Base-by-base conservation (phyloP, 1,140 invertebrate genomes). In the Rhopalosiphum padi region DNA sequence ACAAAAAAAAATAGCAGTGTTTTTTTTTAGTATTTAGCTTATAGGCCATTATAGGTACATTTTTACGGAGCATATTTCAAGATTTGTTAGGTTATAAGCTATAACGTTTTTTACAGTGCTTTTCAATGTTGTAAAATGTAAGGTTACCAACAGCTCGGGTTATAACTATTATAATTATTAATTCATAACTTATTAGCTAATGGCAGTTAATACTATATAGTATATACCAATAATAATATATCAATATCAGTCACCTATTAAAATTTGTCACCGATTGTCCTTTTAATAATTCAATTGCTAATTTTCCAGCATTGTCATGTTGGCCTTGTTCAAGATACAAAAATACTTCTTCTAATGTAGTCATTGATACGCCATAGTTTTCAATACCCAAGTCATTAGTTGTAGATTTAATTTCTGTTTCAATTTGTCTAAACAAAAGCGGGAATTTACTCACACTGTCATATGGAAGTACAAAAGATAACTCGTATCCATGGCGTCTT, bases 331-430 rank as follows among this genome's bases (percentile, higher is more conserved):
- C 97, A 87, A 98, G 94, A 94, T 97, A 97, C 68, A 98, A 95
- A 87, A 97, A 97, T 43, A 98, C 98, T 95, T 99, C 98, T 95
- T 99, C 98, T 93, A 99, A 95, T 0, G 98, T 98, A 30, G 98
- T 99, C 97, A 99, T 98, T 46, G 98, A 98, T 1, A 99, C 97
- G 0, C 98, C 98, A 95, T 98, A 99, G 94, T 97, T 98, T 94
- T 96, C 97, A 91, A 99, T 97, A 41, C 97, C 97, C 30, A 97
- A 95, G 93, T 96, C 95, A 68, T 96, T 96, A 15, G 95, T 95
- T 94, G 96, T 96, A n/a, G 96, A 96, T 92, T 96, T 96, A 68
- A 97, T 97, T 95, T 97, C 97, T n/a, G 96, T 95, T 94, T 98
- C 97, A 91, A 98, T 97, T 1, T 97, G 97, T 3, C 96, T 96